Base-by-base conservation (phyloP, 2,113 vertebrate species). In the Callocephalon fimbriatum region DNA sequence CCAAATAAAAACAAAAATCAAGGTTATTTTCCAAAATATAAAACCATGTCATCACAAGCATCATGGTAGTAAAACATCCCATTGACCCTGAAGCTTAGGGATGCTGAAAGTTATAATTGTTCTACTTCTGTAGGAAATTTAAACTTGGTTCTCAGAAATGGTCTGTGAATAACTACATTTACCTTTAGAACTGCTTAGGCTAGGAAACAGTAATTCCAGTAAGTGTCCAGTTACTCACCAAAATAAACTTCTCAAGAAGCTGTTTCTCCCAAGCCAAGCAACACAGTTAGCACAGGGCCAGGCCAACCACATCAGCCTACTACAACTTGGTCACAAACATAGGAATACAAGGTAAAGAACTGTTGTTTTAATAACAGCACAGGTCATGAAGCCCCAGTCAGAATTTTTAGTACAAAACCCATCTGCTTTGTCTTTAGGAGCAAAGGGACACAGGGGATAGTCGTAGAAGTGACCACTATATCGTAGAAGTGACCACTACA, bases 401-500 rank as follows among this genome's bases (percentile, higher is more conserved):
- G 8, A n/a, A 12, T 29, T 37, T 47, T 62, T 40, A 27, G 9
- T 15, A 45, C 21, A 62, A 92, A 78, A 15, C 5, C 1, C 1
- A 16, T 19, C 14, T 78, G 19, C 16, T 75, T 67, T 76, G 8
- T 20, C 10, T 63, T 88, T 38, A 38, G 17, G 11, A n/a, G 45
- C 3, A 47, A 88, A 47, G 3, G 5, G 5, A 3, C 0, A 0
- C 5, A 15, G 4, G 2, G 22, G 17, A 26, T 4, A 1, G 18
- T 17, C 18, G 15, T 35, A 25, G 20, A 61, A 82, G 5, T 53
- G 4, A 47, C 31, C 22, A 47, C 9, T 77, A 45, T 74, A n/a
- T 17, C 18, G 15, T 35, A 25, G 20, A 61, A 82, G 5, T 53
- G 4, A 47, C 31, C 22, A 47, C 9, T 77, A 45, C 71, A n/a